A percentile compares a stretch with the other conserved stretches of the same genome.
phyloP scores from a whole-genome alignment of 2,113 vertebrate species.

The Bufo gargarizans region DNA sequence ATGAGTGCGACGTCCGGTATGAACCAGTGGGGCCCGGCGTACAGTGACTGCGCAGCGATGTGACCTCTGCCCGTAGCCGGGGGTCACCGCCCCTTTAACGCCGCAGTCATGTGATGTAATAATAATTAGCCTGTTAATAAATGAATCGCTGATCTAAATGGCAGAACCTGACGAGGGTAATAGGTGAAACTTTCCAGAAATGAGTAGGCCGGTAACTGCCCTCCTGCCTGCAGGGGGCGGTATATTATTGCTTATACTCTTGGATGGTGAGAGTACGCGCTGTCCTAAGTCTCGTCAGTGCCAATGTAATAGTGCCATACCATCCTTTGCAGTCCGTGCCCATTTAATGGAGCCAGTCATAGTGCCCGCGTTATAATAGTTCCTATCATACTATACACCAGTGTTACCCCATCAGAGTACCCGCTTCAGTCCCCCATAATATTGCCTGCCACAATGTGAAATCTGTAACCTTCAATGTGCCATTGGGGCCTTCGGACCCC shows the following conservation, averaged over 20 bases:
- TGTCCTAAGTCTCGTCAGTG: no score
- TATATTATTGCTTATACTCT: no score
- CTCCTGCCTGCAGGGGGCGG: background rate
- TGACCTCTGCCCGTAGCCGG: background rate
- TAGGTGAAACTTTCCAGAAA: background rate
- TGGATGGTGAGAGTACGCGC: background rate
- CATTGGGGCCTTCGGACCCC: no score
- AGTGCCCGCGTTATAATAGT: no score
- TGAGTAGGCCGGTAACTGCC: background rate
- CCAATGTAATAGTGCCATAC: no score
- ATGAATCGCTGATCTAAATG: background rate
- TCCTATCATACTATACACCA: no score
- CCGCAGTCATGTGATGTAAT: background rate
- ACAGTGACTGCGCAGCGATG: background rate
- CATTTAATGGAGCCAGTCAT: no score
- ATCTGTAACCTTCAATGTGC: no score
- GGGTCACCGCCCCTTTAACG: background rate
- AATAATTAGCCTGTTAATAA: slow-evolving; percentile 17
- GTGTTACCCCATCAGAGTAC: no score
- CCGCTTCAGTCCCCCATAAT: no score
- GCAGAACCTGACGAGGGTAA: background rate
- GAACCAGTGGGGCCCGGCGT: background rate
- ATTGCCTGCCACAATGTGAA: no score
- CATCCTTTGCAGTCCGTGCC: no score
- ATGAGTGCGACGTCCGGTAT: background rate